Evolutionary conservation across 2,797 vertebrate genomes (phyloP), one percentile per base, ranked within the genome.

Genomic region (Tinamus major): DNA sequence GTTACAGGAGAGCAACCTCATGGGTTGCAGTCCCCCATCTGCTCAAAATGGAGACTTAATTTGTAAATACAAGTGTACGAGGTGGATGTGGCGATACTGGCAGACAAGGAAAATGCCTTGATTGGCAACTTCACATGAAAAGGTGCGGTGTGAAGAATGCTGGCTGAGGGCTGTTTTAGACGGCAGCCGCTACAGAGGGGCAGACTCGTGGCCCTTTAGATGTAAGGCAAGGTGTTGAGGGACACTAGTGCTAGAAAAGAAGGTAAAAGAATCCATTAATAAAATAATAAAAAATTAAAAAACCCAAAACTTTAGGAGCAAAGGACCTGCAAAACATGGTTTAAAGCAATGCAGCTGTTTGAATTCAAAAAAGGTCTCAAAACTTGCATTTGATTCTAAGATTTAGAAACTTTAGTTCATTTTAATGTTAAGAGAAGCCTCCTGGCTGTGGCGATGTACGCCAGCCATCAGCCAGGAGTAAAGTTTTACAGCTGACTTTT

Each of bases 401-500:
- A 55, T 64, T 95, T 82, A 41, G 89, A 94, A 91, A 78, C 8
- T 81, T 1, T 53, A 49, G 41, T 23, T 85, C 67, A 70, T n/a
- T 89, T 84, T 89, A 68, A 79, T 39, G 35, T 56, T 79, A 79
- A 76, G 69, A 74, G 93, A 64, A 42, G 26, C 55, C 83, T 92
- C 90, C 92, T 96, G 80, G 90, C 92, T 89, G 48, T 85, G 85
- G 75, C 46, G 67, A 5, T 83, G 56, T 93, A 93, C 79, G 86
- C 93, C 91, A 95, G n/a, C 65, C 81, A 75, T 93, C 80, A 93
- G 87, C 87, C 94, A 93, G 69, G 62, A 97, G 94, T 82, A 87
- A 84, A 94, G 71, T 95, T 97, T 97, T 97, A 90, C 69, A 95
- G 90, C 94, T 96, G 96, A 92, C 81, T 96, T 97, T 79, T 77